A percentile compares a stretch with the other conserved stretches of the same genome.
phyloP scores from a whole-genome alignment of 2,888 invertebrate genomes.

The Rhogogaster chlorosoma region DNA sequence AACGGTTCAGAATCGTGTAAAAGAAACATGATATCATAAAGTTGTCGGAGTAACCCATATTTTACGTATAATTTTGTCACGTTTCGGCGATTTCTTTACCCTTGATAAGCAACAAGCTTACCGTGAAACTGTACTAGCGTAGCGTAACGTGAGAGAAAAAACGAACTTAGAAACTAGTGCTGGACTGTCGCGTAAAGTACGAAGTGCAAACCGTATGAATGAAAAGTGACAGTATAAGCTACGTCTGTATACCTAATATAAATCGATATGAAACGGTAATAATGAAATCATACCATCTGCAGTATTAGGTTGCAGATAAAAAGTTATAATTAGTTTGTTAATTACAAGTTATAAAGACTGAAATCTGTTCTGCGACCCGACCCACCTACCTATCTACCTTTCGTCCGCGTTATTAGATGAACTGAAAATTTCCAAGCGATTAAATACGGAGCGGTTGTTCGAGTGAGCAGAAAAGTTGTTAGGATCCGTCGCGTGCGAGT shows the following conservation, averaged over 20 bases:
- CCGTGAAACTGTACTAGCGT: slow-evolving; percentile 19
- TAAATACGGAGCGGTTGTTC: slow-evolving; percentile 25
- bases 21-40: slow-evolving; percentile 32
- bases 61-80: slow-evolving; percentile 27
- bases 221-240: neutral
- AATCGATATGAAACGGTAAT: neutral
- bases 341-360: slow-evolving; percentile 31
- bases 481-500: slow-evolving; percentile 32
- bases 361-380: slow-evolving; percentile 40
- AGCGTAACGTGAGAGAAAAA: neutral
- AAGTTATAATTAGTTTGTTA: slow-evolving; percentile 38
- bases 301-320: neutral
- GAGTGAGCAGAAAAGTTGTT: slow-evolving; percentile 36
- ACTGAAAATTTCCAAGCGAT: slow-evolving; percentile 45
- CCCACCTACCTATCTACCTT: slow-evolving; percentile 4
- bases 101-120: slow-evolving; percentile 22
- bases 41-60: slow-evolving; percentile 19
- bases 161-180: neutral
- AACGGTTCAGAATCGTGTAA: slow-evolving; percentile 14
- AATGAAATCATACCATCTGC: slow-evolving; percentile 4
- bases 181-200: neutral
- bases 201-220: slow-evolving; percentile 6
- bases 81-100: slow-evolving; percentile 37
- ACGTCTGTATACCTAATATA: too few relatives aligned
- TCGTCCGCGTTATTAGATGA: slow-evolving; percentile 39